Percentiles rank a stretch among this genome's conserved stretches.
Conservation (phyloP, 1,140 invertebrate species). For the Leptinotarsa defecta region DNA sequence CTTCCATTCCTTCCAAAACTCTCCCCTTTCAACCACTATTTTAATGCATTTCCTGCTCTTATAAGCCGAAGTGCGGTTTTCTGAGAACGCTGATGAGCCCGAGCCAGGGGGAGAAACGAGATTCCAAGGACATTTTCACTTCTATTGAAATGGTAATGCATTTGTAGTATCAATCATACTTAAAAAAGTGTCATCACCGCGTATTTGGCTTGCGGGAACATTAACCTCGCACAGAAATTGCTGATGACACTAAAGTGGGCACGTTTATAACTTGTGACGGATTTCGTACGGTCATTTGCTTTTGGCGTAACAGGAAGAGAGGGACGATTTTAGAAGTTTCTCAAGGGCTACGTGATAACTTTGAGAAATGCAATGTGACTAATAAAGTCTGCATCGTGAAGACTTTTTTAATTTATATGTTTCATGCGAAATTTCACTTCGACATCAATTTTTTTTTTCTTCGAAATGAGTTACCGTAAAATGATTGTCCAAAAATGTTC, state of each 20-base stretch:
- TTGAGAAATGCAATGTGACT: too few relatives aligned
- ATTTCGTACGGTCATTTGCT: neutral
- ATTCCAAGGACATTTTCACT: neutral
- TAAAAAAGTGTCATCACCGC: slow-evolving; percentile 16
- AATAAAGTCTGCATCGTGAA: too few relatives aligned
- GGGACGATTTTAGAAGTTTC: too few relatives aligned
- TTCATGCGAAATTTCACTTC: too few relatives aligned
- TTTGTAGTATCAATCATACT: slow-evolving; percentile 33
- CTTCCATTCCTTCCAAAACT: neutral
- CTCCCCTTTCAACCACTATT: neutral
- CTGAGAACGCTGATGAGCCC: neutral
- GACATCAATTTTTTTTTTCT: too few relatives aligned
- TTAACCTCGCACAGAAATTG: neutral
- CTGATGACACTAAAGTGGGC: neutral
- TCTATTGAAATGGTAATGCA: slow-evolving; percentile 30
- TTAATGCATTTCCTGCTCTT: slow-evolving; percentile 16
- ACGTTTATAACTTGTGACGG: neutral
- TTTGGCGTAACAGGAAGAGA: neutral
- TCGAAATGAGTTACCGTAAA: too few relatives aligned
- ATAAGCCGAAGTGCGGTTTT: slow-evolving; percentile 11
- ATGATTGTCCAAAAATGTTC: too few relatives aligned
- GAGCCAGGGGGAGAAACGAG: neutral
- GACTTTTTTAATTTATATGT: too few relatives aligned
- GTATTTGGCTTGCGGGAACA: neutral
- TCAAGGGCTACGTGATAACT: too few relatives aligned